Conservation (phyloP, 2,888 invertebrate genomes). For the Nebria brevicollis region DNA sequence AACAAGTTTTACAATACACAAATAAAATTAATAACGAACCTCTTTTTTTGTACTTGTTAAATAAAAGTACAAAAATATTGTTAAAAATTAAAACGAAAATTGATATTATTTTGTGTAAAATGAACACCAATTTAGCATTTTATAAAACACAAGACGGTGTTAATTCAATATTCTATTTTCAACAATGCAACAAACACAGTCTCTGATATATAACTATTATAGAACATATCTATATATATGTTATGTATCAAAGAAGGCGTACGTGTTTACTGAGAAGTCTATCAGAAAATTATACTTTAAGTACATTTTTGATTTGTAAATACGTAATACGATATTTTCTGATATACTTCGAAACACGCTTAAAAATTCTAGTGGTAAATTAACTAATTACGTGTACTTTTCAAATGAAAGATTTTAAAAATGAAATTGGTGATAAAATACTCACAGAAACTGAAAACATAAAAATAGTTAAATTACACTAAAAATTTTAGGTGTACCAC, state of each 20-base stretch:
- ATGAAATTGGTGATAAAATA: constrained; percentile 10
- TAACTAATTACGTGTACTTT: background rate
- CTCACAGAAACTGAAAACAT: constrained; percentile 5
- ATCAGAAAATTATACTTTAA: background rate
- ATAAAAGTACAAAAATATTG: no score
- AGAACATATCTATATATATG: background rate
- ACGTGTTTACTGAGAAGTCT: background rate
- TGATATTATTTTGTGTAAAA: no score
- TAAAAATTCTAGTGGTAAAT: background rate
- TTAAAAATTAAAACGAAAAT: no score
- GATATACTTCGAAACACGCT: background rate
- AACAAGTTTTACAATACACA: no score
- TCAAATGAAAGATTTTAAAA: background rate
- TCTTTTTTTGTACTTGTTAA: no score
- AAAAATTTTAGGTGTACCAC: background rate
- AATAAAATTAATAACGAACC: no score
- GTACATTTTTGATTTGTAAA: background rate
- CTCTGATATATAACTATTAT: background rate
- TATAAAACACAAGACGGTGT: no score
- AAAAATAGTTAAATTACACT: background rate
- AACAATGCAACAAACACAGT: background rate
- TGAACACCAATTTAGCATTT: no score
- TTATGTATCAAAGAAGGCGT: background rate
- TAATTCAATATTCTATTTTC: no score
- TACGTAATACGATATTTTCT: background rate